Evolutionary conservation across 2,888 invertebrate species (phyloP).

Genomic region (Stenoptilia bipunctidactyla): DNA sequence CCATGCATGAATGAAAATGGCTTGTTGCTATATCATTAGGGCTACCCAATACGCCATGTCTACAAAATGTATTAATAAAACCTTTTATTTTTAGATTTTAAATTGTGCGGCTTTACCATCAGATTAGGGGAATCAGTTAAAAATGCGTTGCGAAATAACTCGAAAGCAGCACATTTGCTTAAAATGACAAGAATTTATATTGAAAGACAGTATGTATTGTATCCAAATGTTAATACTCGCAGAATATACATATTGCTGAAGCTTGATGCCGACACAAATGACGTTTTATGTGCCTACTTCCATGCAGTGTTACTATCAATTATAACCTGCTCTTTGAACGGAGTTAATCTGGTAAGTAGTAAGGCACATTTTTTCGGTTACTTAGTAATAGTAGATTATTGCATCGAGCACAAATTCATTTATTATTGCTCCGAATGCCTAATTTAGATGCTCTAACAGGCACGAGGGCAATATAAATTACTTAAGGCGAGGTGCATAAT

Average conservation of each 20-base stretch:
- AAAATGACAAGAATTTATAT: slow-evolving; percentile 51
- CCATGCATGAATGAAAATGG: too few species aligned
- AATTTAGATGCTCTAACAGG: too few species aligned
- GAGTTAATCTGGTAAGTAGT: slow-evolving; percentile 30
- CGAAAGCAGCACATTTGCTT: slow-evolving; percentile 31
- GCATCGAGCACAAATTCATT: too few species aligned
- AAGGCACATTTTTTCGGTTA: too few species aligned
- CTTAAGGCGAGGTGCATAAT: too few species aligned
- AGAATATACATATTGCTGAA: slow-evolving; percentile 71
- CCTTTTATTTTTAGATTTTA: too few species aligned
- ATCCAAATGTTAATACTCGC: slow-evolving; percentile 50
- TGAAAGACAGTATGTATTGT: slow-evolving; percentile 64
- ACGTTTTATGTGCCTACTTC: slow-evolving; percentile 77
- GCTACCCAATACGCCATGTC: too few species aligned
- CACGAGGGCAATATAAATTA: too few species aligned
- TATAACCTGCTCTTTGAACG: slow-evolving; percentile 36
- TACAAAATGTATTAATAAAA: too few species aligned
- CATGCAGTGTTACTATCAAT: slow-evolving; percentile 72
- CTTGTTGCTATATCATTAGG: too few species aligned
- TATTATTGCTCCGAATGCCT: too few species aligned
- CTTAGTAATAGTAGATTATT: too few species aligned
- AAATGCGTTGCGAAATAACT: slow-evolving; percentile 23
- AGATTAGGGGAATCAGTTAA: slow-evolving; percentile 70
- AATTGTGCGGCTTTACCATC: slow-evolving; percentile 74
- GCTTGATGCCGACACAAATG: slow-evolving; percentile 53